A percentile compares a stretch with the other conserved stretches of the same genome.
Evolutionary conservation across 2,113 vertebrate species (phyloP).

Genomic region (Todiramphus chloris): DNA sequence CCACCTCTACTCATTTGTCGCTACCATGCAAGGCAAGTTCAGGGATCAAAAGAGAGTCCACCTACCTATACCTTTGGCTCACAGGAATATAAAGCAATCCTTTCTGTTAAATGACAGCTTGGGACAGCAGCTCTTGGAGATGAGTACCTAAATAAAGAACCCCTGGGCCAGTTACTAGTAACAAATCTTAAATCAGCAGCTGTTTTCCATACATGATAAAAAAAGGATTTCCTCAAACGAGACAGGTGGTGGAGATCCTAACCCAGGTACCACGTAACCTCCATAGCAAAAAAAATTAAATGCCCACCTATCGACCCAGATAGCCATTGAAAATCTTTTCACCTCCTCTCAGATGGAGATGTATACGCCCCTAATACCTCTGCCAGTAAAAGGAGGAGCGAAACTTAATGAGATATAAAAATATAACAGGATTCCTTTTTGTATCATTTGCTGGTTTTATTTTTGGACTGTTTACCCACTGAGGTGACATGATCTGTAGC

Average conservation of each 20-base stretch:
- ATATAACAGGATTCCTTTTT: constrained; percentile 65
- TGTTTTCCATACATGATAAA: neutral
- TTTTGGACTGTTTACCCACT: constrained; percentile 64
- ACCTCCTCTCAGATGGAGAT: neutral
- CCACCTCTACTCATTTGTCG: neutral
- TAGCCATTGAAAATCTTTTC: neutral
- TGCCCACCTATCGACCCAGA: neutral
- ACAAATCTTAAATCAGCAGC: neutral
- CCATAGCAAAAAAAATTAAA: neutral
- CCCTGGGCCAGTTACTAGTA: neutral
- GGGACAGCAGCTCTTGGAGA: neutral
- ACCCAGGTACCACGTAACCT: neutral
- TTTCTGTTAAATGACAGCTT: neutral
- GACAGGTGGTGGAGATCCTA: neutral
- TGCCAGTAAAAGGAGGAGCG: constrained; percentile 18
- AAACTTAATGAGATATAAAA: constrained; percentile 45
- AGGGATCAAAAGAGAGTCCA: neutral
- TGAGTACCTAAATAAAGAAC: neutral
- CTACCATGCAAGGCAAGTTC: neutral
- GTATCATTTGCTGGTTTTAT: constrained; percentile 65
- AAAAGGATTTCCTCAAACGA: neutral
- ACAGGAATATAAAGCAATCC: neutral
- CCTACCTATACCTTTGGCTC: neutral
- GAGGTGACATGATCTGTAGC: constrained; percentile 68
- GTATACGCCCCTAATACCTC: neutral